Conservation (phyloP, 2,888 invertebrate species). For the Drosophila peninsularis region DNA sequence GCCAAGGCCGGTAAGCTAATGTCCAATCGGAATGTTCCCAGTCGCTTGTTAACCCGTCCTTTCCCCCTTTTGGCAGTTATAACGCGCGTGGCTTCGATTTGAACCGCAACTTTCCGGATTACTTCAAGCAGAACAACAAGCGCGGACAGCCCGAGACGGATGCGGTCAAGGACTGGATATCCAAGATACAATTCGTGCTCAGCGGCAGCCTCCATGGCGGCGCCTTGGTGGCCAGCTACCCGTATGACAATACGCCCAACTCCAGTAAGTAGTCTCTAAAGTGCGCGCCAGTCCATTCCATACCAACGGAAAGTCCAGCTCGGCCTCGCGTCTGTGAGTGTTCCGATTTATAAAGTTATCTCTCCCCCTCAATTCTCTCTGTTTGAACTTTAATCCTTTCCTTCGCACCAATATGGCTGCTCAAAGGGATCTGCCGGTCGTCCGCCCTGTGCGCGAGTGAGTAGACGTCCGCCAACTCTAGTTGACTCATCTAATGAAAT, state of each 20-base stretch:
- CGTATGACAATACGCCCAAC: conserved; percentile 97
- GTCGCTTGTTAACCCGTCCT: background rate
- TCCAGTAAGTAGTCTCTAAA: conserved; percentile 89
- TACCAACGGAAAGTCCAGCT: background rate
- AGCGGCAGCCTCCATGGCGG: conserved; percentile 98
- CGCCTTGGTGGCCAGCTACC: conserved; percentile 96
- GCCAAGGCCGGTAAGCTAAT: conserved; percentile 92
- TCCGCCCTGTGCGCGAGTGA: conserved; percentile 91
- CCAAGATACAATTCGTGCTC: conserved; percentile 95
- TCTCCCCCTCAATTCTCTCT: conserved; percentile 52
- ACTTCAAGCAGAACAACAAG: conserved; percentile 94
- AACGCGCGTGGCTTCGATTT: conserved; percentile 95
- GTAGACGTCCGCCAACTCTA: conserved; percentile 62
- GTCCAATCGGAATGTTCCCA: too few relatives aligned
- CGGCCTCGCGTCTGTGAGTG: conserved; percentile 12
- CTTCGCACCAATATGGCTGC: conserved; percentile 84
- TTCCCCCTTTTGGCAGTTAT: conserved; percentile 85
- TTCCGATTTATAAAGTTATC: conserved; percentile 79
- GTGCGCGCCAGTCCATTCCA: conserved; percentile 21
- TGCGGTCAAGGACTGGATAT: conserved; percentile 97
- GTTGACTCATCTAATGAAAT: conserved; percentile 22
- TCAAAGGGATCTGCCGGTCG: conserved; percentile 90
- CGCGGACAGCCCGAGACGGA: conserved; percentile 97
- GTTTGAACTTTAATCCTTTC: conserved; percentile 62
- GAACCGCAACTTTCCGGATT: conserved; percentile 98